Conservation (phyloP, 2,797 vertebrate species). For the Lates japonicus region DNA sequence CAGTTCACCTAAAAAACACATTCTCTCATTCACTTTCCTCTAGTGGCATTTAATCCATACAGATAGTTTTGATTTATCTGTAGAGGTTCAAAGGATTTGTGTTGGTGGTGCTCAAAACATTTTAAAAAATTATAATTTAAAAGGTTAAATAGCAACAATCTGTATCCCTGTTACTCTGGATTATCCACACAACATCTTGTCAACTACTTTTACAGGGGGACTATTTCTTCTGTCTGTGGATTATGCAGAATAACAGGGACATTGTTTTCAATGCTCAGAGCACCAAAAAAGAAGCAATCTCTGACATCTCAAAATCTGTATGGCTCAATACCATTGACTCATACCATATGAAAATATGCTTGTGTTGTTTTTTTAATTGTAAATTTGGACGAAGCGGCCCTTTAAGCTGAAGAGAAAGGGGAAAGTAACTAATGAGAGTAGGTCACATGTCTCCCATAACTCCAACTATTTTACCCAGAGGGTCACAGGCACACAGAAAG, state of each 20-base stretch:
- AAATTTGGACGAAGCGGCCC: not conserved
- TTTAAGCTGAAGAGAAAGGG: slow-evolving; percentile 21
- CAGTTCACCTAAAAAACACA: not conserved
- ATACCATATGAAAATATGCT: too few species aligned
- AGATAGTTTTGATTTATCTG: too few species aligned
- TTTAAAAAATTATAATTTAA: too few species aligned
- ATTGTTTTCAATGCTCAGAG: not conserved
- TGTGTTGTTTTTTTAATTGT: not conserved
- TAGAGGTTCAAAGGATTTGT: too few species aligned
- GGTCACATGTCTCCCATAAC: slow-evolving; percentile 49
- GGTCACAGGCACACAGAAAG: slow-evolving; percentile 51
- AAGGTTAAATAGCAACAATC: too few species aligned
- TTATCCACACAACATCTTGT: too few species aligned
- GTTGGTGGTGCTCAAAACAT: too few species aligned
- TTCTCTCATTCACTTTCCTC: too few species aligned
- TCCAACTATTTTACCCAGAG: slow-evolving; percentile 47
- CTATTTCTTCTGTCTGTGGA: not conserved
- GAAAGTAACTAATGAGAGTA: slow-evolving; percentile 30
- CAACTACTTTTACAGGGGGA: not conserved
- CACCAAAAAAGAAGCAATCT: not conserved
- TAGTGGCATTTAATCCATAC: too few species aligned
- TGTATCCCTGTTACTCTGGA: not conserved
- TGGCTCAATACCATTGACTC: not conserved
- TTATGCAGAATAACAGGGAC: not conserved
- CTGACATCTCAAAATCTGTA: not conserved